Evolutionary conservation across 1,140 invertebrate genomes (phyloP), one percentile per base, ranked within the genome.

Genomic region (Homalodisca vitripennis): DNA sequence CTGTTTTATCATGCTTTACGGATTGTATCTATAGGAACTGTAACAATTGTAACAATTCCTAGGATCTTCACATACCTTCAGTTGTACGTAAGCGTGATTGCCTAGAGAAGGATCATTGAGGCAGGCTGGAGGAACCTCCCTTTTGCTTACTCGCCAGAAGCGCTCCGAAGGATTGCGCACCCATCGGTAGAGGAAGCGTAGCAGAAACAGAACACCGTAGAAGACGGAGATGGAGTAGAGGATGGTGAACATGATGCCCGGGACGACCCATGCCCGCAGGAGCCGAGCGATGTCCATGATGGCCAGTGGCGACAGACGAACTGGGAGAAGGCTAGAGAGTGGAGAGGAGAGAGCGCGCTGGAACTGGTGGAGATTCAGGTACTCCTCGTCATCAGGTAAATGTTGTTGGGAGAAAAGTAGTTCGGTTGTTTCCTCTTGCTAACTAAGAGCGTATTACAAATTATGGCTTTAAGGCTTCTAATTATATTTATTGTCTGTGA

Each of bases 31-130:
- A n/a, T n/a, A n/a, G n/a, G n/a, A n/a, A n/a, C n/a, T n/a, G n/a
- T n/a, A n/a, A n/a, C n/a, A n/a, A n/a, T n/a, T n/a, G n/a, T n/a
- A n/a, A n/a, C n/a, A n/a, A n/a, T n/a, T n/a, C n/a, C n/a, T n/a
- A n/a, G n/a, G n/a, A n/a, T n/a, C n/a, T n/a, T n/a, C n/a, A 41
- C 34, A 41, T 41, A 78, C 77, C 73, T 77, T 74, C 1, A 78
- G 66, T 51, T 74, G 72, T 20, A 78, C 55, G 57, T 76, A 78
- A 3, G 70, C 48, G 71, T 78, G 77, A 41, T 73, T 71, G 17
- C 77, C 77, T 27, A 73, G 73, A 14, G 70, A 32, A 12, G 74
- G 71, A 67, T 78, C 75, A 41, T 75, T 70, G 6, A 78, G 70
- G 68, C 73, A 75, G 29, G 51, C 14, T 3, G 77, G 77, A 24